Conservation (phyloP, 2,113 vertebrate genomes). For the Notechis scutatus region DNA sequence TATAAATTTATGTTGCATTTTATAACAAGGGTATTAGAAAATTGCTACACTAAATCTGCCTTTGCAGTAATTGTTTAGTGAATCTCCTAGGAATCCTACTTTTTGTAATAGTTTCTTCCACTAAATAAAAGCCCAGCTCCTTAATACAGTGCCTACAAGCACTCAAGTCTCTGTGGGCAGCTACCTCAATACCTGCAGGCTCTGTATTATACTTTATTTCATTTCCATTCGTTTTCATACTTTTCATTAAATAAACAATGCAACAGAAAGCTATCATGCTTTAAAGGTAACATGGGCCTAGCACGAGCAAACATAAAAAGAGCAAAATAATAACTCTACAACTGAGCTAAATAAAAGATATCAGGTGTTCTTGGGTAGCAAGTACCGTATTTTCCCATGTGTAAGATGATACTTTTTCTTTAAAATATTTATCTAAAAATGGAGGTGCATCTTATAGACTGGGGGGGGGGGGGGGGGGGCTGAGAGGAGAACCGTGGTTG, state of each 20-base stretch:
- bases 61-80: background rate
- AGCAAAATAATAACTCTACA: background rate
- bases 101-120: background rate
- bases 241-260: background rate
- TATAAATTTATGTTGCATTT: constrained; percentile 51
- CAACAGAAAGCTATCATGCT: background rate
- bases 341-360: background rate
- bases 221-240: background rate
- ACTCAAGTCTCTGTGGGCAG: background rate
- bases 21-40: background rate
- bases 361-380: background rate
- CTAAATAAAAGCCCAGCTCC: background rate
- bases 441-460: no score
- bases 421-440: no score
- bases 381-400: background rate
- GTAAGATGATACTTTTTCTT: no score
- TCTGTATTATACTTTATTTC: background rate
- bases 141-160: background rate
- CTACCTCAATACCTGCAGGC: background rate
- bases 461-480: no score
- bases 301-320: background rate
- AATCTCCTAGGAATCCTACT: background rate
- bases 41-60: constrained; percentile 1
- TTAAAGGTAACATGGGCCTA: background rate
- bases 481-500: no score